Percentiles rank a stretch among this genome's conserved stretches.
Evolutionary conservation across 2,797 vertebrate species (phyloP).

Genomic region (Yasuhikotakia modesta): DNA sequence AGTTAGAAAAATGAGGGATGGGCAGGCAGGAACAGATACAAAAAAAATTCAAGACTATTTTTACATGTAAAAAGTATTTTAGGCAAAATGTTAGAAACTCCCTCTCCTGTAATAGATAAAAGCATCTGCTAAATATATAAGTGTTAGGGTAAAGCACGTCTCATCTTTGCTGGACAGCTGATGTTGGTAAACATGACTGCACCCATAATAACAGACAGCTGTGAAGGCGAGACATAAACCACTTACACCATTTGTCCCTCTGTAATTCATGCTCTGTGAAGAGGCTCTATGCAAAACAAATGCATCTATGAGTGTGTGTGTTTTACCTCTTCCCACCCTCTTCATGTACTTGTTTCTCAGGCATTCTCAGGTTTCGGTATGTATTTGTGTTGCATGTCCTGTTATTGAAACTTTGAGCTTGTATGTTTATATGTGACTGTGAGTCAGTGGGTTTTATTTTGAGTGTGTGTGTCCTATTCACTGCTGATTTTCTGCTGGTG

Average conservation of each 20-base stretch:
- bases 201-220: constrained; percentile 36
- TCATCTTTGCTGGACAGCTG: neutral
- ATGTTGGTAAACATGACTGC: constrained; percentile 20
- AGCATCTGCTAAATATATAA: too few species aligned
- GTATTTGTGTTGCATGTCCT: constrained; percentile 41
- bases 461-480: constrained; percentile 11
- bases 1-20: too few species aligned
- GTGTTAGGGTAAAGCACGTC: too few species aligned
- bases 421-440: neutral
- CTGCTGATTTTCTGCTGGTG: constrained; percentile 11
- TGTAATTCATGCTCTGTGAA: constrained; percentile 54
- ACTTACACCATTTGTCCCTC: constrained; percentile 13
- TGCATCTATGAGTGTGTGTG: constrained; percentile 59
- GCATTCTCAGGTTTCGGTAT: constrained; percentile 19
- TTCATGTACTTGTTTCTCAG: neutral
- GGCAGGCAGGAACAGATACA: too few species aligned
- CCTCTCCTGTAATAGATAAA: too few species aligned
- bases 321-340: constrained; percentile 1
- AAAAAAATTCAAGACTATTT: too few species aligned
- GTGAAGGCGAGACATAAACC: neutral
- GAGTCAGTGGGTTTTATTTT: constrained; percentile 32
- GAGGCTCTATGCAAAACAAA: constrained; percentile 66
- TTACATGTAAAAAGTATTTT: too few species aligned
- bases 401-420: constrained; percentile 40
- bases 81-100: too few species aligned